These are phyloP conservation scores for Tanypteryx hageni DNA, from an alignment of 2,888 invertebrate species.

Conservation along the genomic window DNA sequence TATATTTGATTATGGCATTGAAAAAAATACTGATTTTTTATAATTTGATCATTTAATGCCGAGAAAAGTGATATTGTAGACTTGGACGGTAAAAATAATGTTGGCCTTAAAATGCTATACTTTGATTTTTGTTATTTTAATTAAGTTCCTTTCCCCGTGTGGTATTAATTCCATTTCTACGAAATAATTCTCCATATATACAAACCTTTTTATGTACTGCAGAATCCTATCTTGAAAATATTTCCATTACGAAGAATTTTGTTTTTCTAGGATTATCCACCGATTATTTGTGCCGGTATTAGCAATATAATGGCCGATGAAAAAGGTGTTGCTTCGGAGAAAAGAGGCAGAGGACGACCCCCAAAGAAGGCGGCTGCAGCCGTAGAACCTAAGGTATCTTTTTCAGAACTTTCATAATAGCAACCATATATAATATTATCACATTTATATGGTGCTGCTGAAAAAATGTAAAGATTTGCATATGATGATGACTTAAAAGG, in stretches of 20 bases:
- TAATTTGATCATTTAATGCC: not conserved
- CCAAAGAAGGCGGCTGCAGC: constrained; percentile 49
- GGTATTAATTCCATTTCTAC: no score
- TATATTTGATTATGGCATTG: not conserved
- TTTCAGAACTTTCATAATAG: not conserved
- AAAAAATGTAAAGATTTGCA: no score
- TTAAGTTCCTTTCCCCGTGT: no score
- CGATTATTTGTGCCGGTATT: not conserved
- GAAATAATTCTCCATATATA: no score
- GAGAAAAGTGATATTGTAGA: not conserved
- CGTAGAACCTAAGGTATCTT: constrained; percentile 48
- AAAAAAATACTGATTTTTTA: not conserved
- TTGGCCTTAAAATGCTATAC: no score
- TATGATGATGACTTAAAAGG: no score
- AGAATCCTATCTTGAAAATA: not conserved
- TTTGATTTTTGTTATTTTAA: no score
- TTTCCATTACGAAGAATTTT: not conserved
- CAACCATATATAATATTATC: no score
- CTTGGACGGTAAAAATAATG: not conserved
- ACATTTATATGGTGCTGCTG: no score
- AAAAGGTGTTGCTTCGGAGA: constrained; percentile 49
- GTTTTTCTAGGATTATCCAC: constrained; percentile 2
- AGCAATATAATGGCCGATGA: constrained; percentile 42
- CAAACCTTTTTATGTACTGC: no score
- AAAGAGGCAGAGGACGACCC: constrained; percentile 50